These are phyloP conservation scores for Synodontis membranacea DNA, from an alignment of 2,113 vertebrate genomes.

Conservation along the genomic window DNA sequence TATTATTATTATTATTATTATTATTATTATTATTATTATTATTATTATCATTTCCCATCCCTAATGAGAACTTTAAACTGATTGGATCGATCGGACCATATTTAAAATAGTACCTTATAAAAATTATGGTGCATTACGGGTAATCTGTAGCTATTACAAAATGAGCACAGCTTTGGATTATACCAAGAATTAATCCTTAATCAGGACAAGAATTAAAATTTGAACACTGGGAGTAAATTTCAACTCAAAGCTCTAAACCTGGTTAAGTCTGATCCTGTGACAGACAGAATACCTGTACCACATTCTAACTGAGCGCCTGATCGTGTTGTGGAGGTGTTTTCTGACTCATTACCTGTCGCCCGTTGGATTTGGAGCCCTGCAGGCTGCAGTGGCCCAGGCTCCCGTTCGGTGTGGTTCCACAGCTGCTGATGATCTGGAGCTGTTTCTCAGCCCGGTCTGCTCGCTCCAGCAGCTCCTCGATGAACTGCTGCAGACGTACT, in stretches of 20 bases:
- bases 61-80: neutral
- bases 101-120: neutral
- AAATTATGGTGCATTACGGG: neutral
- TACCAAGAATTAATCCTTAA: neutral
- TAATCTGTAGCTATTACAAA: neutral
- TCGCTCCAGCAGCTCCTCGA: constrained; percentile 96
- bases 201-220: neutral
- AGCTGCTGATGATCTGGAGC: constrained; percentile 98
- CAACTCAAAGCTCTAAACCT: no score
- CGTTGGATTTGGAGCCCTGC: constrained; percentile 75
- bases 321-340: neutral
- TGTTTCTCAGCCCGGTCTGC: constrained; percentile 94
- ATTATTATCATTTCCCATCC: no score
- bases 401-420: constrained; percentile 89
- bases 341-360: constrained; percentile 68
- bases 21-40: no score
- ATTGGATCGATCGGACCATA: neutral
- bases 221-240: neutral
- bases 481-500: constrained; percentile 94
- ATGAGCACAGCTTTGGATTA: neutral
- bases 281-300: no score
- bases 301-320: neutral
- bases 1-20: no score
- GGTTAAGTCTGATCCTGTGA: no score
- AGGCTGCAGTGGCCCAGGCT: constrained; percentile 87